Base-by-base conservation (phyloP, 2,888 invertebrate genomes). In the Rhaphigaster nebulosa region DNA sequence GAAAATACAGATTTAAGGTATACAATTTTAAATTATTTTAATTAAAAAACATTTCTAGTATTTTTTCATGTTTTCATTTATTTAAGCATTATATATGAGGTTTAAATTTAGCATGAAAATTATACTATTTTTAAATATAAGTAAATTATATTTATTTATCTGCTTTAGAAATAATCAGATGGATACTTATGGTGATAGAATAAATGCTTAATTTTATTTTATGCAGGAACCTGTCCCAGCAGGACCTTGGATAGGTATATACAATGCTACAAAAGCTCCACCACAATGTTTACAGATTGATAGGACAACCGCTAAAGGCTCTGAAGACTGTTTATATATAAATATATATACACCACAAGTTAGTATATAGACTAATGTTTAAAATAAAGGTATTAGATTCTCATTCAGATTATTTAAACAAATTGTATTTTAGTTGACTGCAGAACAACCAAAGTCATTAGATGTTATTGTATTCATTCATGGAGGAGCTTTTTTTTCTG, bases 311-410 rank as follows among this genome's bases (percentile, higher is more conserved):
- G 18, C 84, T 18, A 38, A 20, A n/a, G 45, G 91, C 29, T 88
- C 90, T 38, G 92, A 92, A 91, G 92, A 92, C 70, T 92, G 92
- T 52, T 52, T 92, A 29, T 92, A 91, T 88, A 6, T 92, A n/a
- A 92, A 92, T 84, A 89, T 92, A 38, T 92, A 88, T 29, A 92
- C 92, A 13, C 91, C 91, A 12, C 89, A 91, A 65, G 91, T 91
- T 54, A 88, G 65, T 65, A 65, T 13, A 65, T 15, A 12, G 12
- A 52, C 15, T 5, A 29, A 29, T n/a, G 60, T 60, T 34, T 18
- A 34, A 29, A 65, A 29, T 29, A 29, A 0, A 29, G 18, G 15
- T 65, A 13, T 41, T 18, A 8, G 1, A 26, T 41, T 80, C 41
- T 13, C 10, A 41, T 38, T 26, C 15, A 80, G 13, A 26, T 41